Percentiles rank a stretch among this genome's conserved stretches.
These are phyloP conservation scores for Plumapathes pennacea DNA, from an alignment of 92 coral and sea anemone genomes.

Conservation along the genomic window DNA sequence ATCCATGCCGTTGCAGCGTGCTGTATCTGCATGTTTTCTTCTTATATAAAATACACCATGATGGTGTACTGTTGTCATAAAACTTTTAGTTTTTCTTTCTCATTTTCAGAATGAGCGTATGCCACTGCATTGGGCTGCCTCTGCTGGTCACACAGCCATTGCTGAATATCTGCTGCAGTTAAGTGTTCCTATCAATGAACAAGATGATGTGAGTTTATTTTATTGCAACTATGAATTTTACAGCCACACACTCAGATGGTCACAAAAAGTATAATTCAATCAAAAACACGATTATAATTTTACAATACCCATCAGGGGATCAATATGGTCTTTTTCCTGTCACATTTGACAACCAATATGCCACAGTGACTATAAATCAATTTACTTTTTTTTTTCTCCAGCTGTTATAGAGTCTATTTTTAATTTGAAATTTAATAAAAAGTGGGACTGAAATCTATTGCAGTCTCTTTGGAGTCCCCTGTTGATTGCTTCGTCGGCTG, in stretches of 20 bases:
- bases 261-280: too few species aligned
- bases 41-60: background rate
- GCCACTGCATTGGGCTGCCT: slow-evolving; percentile 98
- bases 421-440: background rate
- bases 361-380: background rate
- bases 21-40: background rate
- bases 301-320: too few species aligned
- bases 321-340: too few species aligned
- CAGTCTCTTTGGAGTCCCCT: slow-evolving; percentile 96
- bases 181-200: slow-evolving; percentile 74
- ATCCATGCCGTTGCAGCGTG: background rate
- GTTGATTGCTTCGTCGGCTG: slow-evolving; percentile 96
- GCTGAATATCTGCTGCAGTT: slow-evolving; percentile 68
- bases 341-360: too few species aligned
- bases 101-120: slow-evolving; percentile 71
- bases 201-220: slow-evolving; percentile 93
- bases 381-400: background rate
- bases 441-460: too few species aligned
- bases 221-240: too few species aligned
- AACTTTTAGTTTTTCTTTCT: background rate
- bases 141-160: slow-evolving; percentile 83
- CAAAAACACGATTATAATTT: too few species aligned
- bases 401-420: background rate
- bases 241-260: too few species aligned
- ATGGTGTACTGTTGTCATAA: background rate